These are phyloP conservation scores for Dasyprocta punctata DNA, from an alignment of 2,113 vertebrate genomes.

Conservation along the genomic window DNA sequence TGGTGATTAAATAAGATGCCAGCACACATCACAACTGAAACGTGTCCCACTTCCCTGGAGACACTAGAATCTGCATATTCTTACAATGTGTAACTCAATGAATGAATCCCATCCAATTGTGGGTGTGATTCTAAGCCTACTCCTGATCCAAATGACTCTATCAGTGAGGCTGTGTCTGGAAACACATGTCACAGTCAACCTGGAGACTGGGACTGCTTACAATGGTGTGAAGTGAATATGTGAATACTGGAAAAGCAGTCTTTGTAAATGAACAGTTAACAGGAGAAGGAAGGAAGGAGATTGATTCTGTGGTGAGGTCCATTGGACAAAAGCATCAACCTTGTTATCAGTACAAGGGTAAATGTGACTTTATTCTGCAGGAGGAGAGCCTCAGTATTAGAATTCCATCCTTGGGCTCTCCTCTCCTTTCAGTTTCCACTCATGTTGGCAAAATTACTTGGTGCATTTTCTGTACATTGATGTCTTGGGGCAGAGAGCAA, in stretches of 20 bases:
- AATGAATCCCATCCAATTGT: not conserved
- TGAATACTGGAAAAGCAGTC: not conserved
- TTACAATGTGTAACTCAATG: not conserved
- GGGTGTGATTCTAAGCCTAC: not conserved
- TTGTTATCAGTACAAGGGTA: not conserved
- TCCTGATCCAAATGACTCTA: not conserved
- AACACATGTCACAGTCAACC: not conserved
- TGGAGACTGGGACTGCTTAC: not conserved
- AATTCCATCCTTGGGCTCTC: not conserved
- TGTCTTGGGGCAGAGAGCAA: not conserved
- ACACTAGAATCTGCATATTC: not conserved
- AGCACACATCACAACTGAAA: not conserved
- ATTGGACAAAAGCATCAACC: rapidly evolving
- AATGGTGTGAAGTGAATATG: not conserved
- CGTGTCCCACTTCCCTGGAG: too few species aligned
- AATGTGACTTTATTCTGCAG: not conserved
- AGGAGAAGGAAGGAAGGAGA: not conserved
- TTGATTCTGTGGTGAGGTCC: not conserved
- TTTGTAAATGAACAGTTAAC: not conserved
- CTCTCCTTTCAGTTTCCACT: not conserved
- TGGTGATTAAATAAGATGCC: not conserved
- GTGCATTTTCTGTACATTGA: too few species aligned
- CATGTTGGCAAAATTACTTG: not conserved
- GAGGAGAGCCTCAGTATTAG: too few species aligned
- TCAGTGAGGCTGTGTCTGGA: not conserved